Evolutionary conservation across 2,797 vertebrate species (phyloP).

Genomic region (Perodicticus potto): DNA sequence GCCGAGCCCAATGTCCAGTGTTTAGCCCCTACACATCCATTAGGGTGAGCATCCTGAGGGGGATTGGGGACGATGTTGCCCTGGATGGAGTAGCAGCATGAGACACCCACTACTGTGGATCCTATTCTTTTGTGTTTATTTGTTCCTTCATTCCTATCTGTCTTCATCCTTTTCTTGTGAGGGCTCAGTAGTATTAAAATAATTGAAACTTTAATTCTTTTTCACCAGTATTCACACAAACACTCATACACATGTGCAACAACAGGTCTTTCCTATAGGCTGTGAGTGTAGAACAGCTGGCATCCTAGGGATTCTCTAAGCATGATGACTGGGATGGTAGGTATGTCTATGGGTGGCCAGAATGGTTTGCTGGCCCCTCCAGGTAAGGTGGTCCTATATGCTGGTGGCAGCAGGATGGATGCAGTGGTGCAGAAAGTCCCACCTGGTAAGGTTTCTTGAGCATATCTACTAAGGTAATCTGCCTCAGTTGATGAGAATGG

Average conservation of each 20-base stretch:
- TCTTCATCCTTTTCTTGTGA: slow-evolving; percentile 26
- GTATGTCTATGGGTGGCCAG: not conserved
- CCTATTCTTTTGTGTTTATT: slow-evolving; percentile 34
- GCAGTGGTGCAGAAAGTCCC: not conserved
- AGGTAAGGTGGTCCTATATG: not conserved
- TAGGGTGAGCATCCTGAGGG: not conserved
- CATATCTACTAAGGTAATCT: not conserved
- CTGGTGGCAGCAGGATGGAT: not conserved
- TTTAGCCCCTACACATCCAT: not conserved
- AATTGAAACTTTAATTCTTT: slow-evolving; percentile 4
- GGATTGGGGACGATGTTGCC: not conserved
- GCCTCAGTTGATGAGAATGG: slow-evolving; percentile 14
- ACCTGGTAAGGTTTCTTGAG: not conserved
- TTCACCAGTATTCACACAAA: not conserved
- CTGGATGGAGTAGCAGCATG: not conserved
- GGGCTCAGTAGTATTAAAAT: slow-evolving; percentile 17
- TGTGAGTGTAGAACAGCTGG: not conserved
- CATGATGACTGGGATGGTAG: not conserved
- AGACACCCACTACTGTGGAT: not conserved
- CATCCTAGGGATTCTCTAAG: not conserved
- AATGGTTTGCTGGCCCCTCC: not conserved
- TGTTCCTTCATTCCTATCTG: not conserved
- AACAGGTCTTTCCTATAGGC: not conserved
- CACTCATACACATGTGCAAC: no score
- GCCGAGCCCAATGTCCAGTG: not conserved